phyloP scores from a whole-genome alignment of 2,113 vertebrate genomes.

The Heterotis niloticus region DNA sequence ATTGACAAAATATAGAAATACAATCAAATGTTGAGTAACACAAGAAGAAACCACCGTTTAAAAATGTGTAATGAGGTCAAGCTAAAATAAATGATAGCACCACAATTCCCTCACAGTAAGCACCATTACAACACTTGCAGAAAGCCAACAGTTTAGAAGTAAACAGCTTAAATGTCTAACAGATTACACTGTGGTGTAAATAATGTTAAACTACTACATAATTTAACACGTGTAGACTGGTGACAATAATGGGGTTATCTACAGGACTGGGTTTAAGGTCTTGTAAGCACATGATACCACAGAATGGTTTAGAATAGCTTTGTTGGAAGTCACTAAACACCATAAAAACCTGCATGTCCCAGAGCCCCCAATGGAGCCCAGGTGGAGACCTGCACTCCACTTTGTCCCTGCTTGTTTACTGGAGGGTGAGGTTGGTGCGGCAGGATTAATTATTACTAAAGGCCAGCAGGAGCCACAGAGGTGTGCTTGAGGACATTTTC shows the following conservation, averaged over 20 bases:
- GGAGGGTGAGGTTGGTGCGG: constrained; percentile 30
- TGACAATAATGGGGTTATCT: no score
- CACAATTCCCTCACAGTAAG: not conserved
- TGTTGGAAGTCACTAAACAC: constrained; percentile 5
- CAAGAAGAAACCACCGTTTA: not conserved
- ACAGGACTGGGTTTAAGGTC: not conserved
- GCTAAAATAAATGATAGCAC: constrained; percentile 10
- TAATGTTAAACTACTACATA: not conserved
- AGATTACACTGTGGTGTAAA: not conserved
- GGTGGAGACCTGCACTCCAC: constrained; percentile 20
- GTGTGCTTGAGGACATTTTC: constrained; percentile 48
- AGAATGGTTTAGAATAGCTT: not conserved
- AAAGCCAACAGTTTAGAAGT: not conserved
- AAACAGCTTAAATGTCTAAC: not conserved
- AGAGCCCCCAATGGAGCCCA: constrained; percentile 3
- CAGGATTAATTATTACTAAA: constrained; percentile 65
- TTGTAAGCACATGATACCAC: not conserved
- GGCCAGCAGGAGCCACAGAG: constrained; percentile 45
- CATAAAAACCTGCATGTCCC: constrained; percentile 22
- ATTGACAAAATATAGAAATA: not conserved
- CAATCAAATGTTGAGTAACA: not conserved
- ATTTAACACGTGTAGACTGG: not conserved
- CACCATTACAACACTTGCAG: not conserved
- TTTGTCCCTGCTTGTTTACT: constrained; percentile 21
- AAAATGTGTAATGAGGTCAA: constrained; percentile 1